These are phyloP conservation scores for Rhimphoctona megacephalus DNA, from an alignment of 2,888 invertebrate species.

Conservation along the genomic window DNA sequence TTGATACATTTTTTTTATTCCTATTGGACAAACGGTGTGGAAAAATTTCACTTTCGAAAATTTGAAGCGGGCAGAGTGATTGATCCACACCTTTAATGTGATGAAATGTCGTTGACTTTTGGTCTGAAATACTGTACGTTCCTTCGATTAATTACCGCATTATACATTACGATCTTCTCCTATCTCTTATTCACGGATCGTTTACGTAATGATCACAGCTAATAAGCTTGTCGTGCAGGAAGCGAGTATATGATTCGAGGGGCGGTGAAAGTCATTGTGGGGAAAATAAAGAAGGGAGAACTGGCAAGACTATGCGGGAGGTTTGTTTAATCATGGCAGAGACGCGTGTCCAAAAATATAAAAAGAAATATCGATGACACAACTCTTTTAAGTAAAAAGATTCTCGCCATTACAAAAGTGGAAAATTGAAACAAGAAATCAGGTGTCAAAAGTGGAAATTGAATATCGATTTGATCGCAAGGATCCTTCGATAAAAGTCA, in stretches of 20 bases:
- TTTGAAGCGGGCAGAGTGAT: too few relatives aligned
- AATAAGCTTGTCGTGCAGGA: slow-evolving; percentile 74
- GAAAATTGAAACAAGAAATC: neutral
- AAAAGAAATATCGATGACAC: slow-evolving; percentile 12
- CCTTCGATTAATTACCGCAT: slow-evolving; percentile 78
- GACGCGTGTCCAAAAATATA: slow-evolving; percentile 12
- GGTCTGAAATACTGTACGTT: neutral
- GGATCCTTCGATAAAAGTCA: neutral
- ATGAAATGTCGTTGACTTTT: neutral
- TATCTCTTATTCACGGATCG: slow-evolving; percentile 83
- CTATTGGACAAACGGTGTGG: too few relatives aligned
- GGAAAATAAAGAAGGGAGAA: slow-evolving; percentile 21
- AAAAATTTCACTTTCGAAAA: too few relatives aligned
- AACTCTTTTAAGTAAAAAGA: neutral
- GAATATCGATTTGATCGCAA: neutral
- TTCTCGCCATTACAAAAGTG: neutral
- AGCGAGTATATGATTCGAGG: slow-evolving; percentile 21
- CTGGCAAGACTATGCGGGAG: slow-evolving; percentile 57
- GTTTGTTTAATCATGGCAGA: slow-evolving; percentile 49
- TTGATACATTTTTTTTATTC: too few relatives aligned
- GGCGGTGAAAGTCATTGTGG: slow-evolving; percentile 13
- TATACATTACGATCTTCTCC: slow-evolving; percentile 76
- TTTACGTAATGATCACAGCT: slow-evolving; percentile 79
- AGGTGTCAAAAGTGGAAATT: neutral
- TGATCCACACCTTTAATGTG: too few relatives aligned